Evolutionary conservation across 2,113 vertebrate genomes (phyloP).

Genomic region (Psittacula cyanocephala): DNA sequence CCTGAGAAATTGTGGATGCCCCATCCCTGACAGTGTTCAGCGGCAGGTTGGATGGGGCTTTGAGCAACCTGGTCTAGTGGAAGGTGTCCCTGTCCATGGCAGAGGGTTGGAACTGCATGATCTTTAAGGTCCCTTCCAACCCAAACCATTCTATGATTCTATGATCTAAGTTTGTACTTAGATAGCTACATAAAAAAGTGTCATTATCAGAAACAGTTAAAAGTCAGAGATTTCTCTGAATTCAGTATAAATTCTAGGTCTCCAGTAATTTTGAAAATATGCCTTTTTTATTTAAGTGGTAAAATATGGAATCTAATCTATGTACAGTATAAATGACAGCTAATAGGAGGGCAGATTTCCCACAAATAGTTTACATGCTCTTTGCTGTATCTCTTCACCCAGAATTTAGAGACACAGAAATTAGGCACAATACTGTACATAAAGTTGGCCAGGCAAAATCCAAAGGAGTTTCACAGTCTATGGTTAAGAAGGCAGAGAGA

Average conservation of each 20-base stretch:
- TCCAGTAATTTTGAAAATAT: background rate
- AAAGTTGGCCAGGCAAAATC: background rate
- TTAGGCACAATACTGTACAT: background rate
- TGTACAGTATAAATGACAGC: background rate
- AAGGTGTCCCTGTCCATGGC: rapidly evolving
- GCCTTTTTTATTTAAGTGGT: background rate
- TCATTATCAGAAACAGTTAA: background rate
- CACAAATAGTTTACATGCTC: background rate
- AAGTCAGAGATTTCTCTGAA: background rate
- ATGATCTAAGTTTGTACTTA: background rate
- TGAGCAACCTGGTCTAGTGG: background rate
- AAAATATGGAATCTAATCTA: background rate
- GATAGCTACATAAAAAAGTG: background rate
- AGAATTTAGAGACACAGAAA: background rate
- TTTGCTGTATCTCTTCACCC: background rate
- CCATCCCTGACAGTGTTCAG: background rate
- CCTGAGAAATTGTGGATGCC: background rate
- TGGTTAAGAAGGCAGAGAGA: background rate
- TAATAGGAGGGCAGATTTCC: background rate
- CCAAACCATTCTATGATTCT: background rate
- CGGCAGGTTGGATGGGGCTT: background rate
- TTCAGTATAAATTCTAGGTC: background rate
- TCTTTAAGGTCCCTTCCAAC: background rate
- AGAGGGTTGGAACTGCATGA: rapidly evolving
- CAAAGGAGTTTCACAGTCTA: background rate